Conservation (phyloP, 2,113 vertebrate genomes). For the Columbina picui region DNA sequence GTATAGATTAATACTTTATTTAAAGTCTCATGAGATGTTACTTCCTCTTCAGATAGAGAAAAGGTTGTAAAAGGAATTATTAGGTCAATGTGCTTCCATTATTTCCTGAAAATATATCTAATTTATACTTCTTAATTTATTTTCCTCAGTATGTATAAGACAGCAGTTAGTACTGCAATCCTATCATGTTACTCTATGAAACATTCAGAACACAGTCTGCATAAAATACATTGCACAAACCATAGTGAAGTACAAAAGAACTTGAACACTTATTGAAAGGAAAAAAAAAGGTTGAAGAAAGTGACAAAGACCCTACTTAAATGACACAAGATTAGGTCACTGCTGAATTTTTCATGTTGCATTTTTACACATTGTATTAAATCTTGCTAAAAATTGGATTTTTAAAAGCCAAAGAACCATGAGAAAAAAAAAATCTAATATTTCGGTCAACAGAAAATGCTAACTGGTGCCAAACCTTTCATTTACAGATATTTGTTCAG, state of each 20-base stretch:
- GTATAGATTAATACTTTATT: background rate
- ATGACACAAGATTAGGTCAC: background rate
- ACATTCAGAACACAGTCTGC: background rate
- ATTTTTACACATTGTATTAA: background rate
- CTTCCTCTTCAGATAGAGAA: background rate
- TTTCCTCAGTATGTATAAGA: background rate
- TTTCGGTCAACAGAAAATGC: background rate
- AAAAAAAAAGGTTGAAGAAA: background rate
- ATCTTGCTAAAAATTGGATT: background rate
- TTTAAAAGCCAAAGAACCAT: background rate
- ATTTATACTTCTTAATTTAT: background rate
- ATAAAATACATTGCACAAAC: background rate
- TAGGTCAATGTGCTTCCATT: background rate
- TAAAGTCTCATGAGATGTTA: background rate
- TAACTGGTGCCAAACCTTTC: background rate
- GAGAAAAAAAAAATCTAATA: background rate
- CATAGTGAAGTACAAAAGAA: background rate
- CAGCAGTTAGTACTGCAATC: background rate
- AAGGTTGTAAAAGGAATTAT: background rate
- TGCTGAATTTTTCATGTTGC: background rate
- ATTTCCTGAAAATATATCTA: background rate
- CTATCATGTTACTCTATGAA: background rate
- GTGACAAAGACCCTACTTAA: background rate
- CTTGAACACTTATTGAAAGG: background rate
- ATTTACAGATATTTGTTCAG: background rate